These are phyloP conservation scores for Yponomeuta sedellus DNA, from an alignment of 2,888 invertebrate species.

Conservation along the genomic window DNA sequence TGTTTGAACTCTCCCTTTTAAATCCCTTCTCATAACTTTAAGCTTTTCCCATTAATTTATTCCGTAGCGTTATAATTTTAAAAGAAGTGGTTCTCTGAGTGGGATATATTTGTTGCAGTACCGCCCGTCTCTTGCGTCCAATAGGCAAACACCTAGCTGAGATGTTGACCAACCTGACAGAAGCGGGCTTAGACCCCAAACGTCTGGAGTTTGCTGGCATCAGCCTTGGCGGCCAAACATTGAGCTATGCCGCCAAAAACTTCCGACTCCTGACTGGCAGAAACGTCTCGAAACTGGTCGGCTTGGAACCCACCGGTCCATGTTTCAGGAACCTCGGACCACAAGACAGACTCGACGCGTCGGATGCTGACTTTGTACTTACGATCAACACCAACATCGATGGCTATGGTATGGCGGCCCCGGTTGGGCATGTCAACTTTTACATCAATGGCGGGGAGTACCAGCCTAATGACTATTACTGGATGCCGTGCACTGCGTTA, in stretches of 20 bases:
- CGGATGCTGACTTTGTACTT: constrained; percentile 56
- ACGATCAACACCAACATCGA: constrained; percentile 52
- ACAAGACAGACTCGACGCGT: constrained; percentile 43
- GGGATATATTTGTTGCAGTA: constrained; percentile 13
- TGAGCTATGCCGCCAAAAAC: constrained; percentile 28
- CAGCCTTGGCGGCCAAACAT: constrained; percentile 29
- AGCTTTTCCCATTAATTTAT: too few species aligned
- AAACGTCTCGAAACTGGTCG: constrained; percentile 27
- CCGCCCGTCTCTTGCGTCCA: constrained; percentile 23
- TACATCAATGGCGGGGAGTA: constrained; percentile 47
- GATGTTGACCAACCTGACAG: constrained; percentile 26
- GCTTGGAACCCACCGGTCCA: constrained; percentile 47
- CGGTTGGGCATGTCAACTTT: constrained; percentile 52
- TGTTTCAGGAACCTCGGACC: constrained; percentile 53
- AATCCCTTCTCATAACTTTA: too few species aligned
- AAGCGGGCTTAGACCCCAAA: constrained; percentile 26
- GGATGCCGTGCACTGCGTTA: constrained; percentile 14
- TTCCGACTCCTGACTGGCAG: constrained; percentile 26
- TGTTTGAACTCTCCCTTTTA: too few species aligned
- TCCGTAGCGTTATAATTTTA: too few species aligned
- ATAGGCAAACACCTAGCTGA: constrained; percentile 27
- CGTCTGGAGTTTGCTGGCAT: not conserved
- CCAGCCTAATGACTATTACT: constrained; percentile 17
- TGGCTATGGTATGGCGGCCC: constrained; percentile 51
- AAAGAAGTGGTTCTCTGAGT: too few species aligned